A percentile compares a stretch with the other conserved stretches of the same genome.
Evolutionary conservation across 1,140 invertebrate genomes (phyloP).

Genomic region (Cotesia vestalis): DNA sequence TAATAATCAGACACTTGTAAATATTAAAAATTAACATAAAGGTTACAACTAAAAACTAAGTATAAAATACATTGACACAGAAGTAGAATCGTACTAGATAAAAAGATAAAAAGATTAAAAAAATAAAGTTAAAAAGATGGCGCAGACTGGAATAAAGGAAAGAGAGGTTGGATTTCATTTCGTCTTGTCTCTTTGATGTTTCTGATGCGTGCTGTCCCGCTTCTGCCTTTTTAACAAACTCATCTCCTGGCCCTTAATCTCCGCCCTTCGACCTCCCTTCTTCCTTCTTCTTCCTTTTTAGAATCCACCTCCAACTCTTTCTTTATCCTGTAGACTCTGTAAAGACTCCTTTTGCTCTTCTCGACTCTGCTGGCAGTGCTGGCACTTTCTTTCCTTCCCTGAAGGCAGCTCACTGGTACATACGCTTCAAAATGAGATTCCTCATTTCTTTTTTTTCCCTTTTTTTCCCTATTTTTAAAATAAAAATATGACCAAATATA

Average conservation of each 20-base stretch:
- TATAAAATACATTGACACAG: no score
- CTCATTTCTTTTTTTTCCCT: conserved; percentile 4
- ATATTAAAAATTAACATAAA: not conserved
- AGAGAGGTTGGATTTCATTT: conserved; percentile 64
- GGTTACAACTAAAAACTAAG: not conserved
- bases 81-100: no score
- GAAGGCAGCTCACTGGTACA: not conserved
- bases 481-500: not conserved
- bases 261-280: conserved; percentile 55
- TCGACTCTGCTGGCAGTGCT: not conserved
- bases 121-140: conserved; percentile 40
- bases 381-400: conserved; percentile 13
- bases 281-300: conserved; percentile 46
- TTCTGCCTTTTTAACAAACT: conserved; percentile 67
- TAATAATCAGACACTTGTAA: no score
- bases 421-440: conserved; percentile 12
- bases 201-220: conserved; percentile 64
- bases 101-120: conserved; percentile 22
- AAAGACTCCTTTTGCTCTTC: not conserved
- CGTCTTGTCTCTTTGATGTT: conserved; percentile 66
- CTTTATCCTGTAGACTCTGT: not conserved
- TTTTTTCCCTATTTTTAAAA: not conserved
- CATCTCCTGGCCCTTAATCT: conserved; percentile 66
- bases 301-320: conserved; percentile 18
- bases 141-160: conserved; percentile 40